Conservation (phyloP, 1,140 invertebrate species). For the Brachystomella parvula region DNA sequence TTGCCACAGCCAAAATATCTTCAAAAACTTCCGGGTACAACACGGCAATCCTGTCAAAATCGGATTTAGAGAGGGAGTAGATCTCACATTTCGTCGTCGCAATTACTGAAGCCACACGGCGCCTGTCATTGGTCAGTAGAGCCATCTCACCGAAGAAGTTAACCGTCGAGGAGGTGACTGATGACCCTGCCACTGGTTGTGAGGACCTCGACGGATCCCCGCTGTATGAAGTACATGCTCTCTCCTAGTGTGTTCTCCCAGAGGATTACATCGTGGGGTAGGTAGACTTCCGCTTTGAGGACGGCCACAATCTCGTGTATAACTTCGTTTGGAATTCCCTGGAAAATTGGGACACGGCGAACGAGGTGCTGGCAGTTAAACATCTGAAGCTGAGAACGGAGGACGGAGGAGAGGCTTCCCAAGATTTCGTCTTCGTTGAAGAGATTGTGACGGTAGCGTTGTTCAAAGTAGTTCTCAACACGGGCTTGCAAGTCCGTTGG, state of each 20-base stretch:
- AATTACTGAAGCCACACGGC: background rate
- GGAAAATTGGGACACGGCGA: constrained; percentile 16
- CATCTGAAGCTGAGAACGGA: constrained; percentile 24
- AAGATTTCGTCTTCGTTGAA: constrained; percentile 23
- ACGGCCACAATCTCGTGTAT: constrained; percentile 19
- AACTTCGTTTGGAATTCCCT: constrained; percentile 10
- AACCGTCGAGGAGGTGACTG: constrained; percentile 12
- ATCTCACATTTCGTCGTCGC: background rate
- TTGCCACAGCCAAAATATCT: background rate
- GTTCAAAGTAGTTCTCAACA: constrained; percentile 21
- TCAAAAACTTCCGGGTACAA: constrained; percentile 5
- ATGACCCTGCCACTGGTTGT: constrained; percentile 1
- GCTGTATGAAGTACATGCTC: constrained; percentile 26
- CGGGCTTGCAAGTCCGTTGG: constrained; percentile 18
- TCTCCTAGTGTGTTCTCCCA: constrained; percentile 10
- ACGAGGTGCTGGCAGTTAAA: constrained; percentile 20
- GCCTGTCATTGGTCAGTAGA: constrained; percentile 20
- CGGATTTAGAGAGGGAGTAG: background rate
- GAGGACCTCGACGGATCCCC: constrained; percentile 13
- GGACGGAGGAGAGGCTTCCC: constrained; percentile 10
- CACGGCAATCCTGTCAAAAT: background rate
- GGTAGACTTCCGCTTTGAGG: constrained; percentile 22
- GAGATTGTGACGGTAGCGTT: constrained; percentile 18
- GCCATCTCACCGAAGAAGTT: constrained; percentile 27
- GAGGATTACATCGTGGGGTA: constrained; percentile 23